phyloP scores from a whole-genome alignment of 2,888 invertebrate species.

The Ceraclea dissimilis region DNA sequence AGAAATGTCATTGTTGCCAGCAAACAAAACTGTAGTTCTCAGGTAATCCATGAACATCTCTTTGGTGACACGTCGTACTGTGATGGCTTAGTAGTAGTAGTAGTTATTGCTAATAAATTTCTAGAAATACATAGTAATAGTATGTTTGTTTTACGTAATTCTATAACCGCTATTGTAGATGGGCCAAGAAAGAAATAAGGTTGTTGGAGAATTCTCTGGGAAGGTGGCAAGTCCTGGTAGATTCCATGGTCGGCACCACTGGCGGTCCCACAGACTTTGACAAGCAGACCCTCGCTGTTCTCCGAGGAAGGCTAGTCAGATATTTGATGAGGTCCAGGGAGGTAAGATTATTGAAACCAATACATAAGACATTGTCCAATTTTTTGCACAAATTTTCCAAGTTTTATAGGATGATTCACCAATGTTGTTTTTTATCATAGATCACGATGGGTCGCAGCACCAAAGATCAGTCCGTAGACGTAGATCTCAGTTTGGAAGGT shows the following conservation, averaged over 20 bases:
- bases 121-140: not conserved
- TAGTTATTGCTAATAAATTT: too few relatives aligned
- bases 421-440: conserved; percentile 35
- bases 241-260: conserved; percentile 78
- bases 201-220: conserved; percentile 81
- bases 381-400: too few relatives aligned
- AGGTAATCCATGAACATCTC: not conserved
- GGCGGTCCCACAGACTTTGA: conserved; percentile 84
- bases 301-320: conserved; percentile 84
- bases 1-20: not conserved
- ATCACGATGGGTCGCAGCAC: conserved; percentile 89
- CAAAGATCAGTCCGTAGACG: conserved; percentile 83
- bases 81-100: too few relatives aligned
- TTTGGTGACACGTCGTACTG: too few relatives aligned
- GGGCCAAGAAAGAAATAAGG: conserved; percentile 79
- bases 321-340: conserved; percentile 92
- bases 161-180: conserved; percentile 46
- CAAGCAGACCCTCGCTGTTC: conserved; percentile 85
- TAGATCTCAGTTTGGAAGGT: conserved; percentile 88
- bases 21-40: too few relatives aligned
- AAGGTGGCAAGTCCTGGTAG: conserved; percentile 89
- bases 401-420: too few relatives aligned
- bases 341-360: conserved; percentile 35
- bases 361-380: not conserved
- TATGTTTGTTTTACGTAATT: not conserved